Evolutionary conservation across 2,113 vertebrate species (phyloP).

Genomic region (Numenius arquata): DNA sequence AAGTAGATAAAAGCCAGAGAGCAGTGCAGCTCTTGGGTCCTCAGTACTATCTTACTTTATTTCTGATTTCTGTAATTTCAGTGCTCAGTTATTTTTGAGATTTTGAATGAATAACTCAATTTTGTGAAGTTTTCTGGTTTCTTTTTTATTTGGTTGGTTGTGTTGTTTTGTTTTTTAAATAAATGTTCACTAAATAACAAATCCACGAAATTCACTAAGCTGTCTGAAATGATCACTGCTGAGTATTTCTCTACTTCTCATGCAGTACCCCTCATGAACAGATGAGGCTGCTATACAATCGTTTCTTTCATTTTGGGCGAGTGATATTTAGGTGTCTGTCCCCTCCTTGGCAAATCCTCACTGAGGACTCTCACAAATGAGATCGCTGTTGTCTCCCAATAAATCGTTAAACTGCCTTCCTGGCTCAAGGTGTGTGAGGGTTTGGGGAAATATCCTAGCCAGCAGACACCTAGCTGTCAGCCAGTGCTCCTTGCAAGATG

Average conservation of each 20-base stretch:
- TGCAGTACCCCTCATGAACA: constrained; percentile 20
- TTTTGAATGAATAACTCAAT: not conserved
- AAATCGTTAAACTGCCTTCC: not conserved
- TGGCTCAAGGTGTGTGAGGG: not conserved
- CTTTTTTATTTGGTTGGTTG: too few relatives aligned
- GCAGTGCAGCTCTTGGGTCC: not conserved
- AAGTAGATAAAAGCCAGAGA: not conserved
- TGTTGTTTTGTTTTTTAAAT: not conserved
- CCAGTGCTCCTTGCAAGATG: accelerated
- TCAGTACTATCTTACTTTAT: not conserved
- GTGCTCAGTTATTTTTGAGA: not conserved
- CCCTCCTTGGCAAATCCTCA: not conserved
- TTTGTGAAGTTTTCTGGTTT: not conserved
- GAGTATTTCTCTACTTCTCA: not conserved
- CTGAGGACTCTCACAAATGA: not conserved
- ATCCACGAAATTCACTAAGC: accelerated
- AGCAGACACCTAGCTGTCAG: not conserved
- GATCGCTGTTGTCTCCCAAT: not conserved
- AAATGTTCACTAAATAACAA: not conserved
- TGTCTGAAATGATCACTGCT: not conserved
- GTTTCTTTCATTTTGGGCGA: not conserved
- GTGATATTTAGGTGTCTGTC: not conserved
- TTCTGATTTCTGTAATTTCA: not conserved
- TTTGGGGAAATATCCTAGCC: not conserved
- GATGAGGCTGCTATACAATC: constrained; percentile 18